Conservation (phyloP, 2,797 vertebrate genomes). For the Xenentodon cancila region DNA sequence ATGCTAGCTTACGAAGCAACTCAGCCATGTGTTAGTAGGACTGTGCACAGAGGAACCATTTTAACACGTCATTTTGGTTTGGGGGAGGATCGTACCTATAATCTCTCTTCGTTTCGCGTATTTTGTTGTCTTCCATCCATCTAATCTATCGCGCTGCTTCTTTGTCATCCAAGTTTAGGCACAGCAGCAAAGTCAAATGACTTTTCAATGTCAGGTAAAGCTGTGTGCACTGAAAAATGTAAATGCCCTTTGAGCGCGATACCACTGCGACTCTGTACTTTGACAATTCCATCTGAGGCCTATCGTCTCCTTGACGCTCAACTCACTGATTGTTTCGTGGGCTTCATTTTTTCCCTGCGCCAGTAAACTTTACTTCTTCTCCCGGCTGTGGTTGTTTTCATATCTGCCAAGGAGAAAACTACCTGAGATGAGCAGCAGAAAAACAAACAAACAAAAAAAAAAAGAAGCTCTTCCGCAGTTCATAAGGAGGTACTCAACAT, state of each 20-base stretch:
- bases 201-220: slow-evolving; percentile 43
- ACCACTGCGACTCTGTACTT: slow-evolving; percentile 45
- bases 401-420: slow-evolving; percentile 59
- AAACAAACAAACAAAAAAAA: slow-evolving; percentile 60
- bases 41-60: slow-evolving; percentile 32
- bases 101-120: neutral
- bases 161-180: slow-evolving; percentile 42
- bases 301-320: slow-evolving; percentile 38
- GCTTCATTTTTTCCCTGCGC: slow-evolving; percentile 25
- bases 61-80: slow-evolving; percentile 4
- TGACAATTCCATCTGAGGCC: slow-evolving; percentile 50
- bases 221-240: slow-evolving; percentile 42
- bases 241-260: slow-evolving; percentile 36
- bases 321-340: slow-evolving; percentile 45
- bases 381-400: slow-evolving; percentile 44
- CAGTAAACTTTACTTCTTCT: slow-evolving; percentile 63
- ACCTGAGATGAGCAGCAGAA: slow-evolving; percentile 82
- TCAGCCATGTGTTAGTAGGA: slow-evolving; percentile 47
- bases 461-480: slow-evolving; percentile 79
- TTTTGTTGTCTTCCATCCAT: slow-evolving; percentile 21
- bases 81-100: slow-evolving; percentile 10
- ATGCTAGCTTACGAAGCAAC: slow-evolving; percentile 62
- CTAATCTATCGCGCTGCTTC: slow-evolving; percentile 28
- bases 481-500: slow-evolving; percentile 68
- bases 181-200: slow-evolving; percentile 53